These are phyloP conservation scores for Aurelia aurita DNA, from an alignment of 30 jellyfish, hydroid and myxozoan species.

Conservation along the genomic window DNA sequence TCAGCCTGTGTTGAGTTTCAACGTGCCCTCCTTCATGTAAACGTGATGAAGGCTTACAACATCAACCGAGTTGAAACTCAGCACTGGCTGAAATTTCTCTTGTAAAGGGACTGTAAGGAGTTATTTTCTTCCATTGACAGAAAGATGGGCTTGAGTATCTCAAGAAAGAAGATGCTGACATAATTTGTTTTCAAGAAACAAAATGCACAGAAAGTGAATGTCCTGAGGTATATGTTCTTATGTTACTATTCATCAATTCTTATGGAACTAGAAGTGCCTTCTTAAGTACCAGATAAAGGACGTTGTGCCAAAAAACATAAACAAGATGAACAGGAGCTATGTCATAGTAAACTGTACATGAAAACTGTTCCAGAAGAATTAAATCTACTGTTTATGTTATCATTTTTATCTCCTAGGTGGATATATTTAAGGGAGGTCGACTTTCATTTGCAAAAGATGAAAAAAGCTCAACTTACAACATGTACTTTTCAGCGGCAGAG, in stretches of 20 bases:
- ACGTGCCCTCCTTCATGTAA: too few species aligned
- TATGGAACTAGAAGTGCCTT: not conserved
- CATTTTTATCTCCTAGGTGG: conserved; percentile 12
- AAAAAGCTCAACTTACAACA: conserved; percentile 50
- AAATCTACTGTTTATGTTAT: too few species aligned
- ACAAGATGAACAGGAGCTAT: too few species aligned
- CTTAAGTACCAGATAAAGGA: too few species aligned
- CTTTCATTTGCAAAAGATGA: conserved; percentile 19
- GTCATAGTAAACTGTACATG: too few species aligned
- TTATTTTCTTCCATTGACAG: conserved; percentile 37
- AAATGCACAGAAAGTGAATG: conserved; percentile 86
- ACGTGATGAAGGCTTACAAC: too few species aligned
- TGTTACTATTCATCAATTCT: not conserved
- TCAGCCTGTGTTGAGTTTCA: too few species aligned
- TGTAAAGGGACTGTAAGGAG: too few species aligned
- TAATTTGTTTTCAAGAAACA: conserved; percentile 96
- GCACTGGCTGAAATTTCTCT: too few species aligned
- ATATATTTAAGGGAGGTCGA: conserved; percentile 14
- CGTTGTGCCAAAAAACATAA: too few species aligned
- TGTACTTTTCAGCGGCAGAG: conserved; percentile 92
- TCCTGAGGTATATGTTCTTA: conserved; percentile 66
- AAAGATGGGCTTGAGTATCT: conserved; percentile 88
- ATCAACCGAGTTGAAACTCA: too few species aligned
- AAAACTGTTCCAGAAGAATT: too few species aligned
- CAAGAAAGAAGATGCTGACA: conserved; percentile 91